Evolutionary conservation across 1,140 invertebrate species (phyloP), one percentile per base, ranked within the genome.

Genomic region (Macrosteles quadrilineatus): DNA sequence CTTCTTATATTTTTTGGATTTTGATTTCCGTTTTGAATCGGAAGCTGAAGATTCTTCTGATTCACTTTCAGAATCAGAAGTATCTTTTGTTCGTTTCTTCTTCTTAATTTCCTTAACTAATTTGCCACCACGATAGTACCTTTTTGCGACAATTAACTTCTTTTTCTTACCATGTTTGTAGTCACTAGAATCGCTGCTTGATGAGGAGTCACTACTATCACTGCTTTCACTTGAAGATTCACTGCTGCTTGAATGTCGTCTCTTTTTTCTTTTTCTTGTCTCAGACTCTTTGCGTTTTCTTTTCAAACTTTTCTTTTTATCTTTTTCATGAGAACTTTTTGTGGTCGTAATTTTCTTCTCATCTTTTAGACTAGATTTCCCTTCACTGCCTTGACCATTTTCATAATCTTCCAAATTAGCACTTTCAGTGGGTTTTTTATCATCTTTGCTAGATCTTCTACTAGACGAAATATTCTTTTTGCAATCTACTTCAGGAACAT

Each of bases 71-170:
- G 68, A 71, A 45, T 72, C 70, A 19, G 71, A 71, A 53, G 69
- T 64, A 29, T 68, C 57, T 30, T 69, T 59, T 59, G 55, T 59
- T n/a, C 55, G 45, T 53, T 66, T 67, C 47, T 74, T 74, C 31
- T 67, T 73, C 47, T 75, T 75, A 31, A 75, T 64, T n/a, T 73
- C 67, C 36, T 75, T 75, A n/a, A 75, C 72, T 14, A 75, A 57
- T 40, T 75, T 75, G 29, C 74, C 74, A 3, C 69, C 62, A 32
- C 73, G 73, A 53, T 75, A 72, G 64, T 73, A 72, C 31, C 71
- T 71, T 68, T 75, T 74, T 12, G 70, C 68, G 0, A 74, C 68
- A 36, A 70, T 73, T 21, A 73, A 25, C 17, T 66, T 68, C 9
- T 59, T 53, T 27, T 68, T 73, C 31, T 40, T 47, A 17, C 59